Base-by-base conservation (phyloP, 2,797 vertebrate genomes). In the Cossypha dichroa region DNA sequence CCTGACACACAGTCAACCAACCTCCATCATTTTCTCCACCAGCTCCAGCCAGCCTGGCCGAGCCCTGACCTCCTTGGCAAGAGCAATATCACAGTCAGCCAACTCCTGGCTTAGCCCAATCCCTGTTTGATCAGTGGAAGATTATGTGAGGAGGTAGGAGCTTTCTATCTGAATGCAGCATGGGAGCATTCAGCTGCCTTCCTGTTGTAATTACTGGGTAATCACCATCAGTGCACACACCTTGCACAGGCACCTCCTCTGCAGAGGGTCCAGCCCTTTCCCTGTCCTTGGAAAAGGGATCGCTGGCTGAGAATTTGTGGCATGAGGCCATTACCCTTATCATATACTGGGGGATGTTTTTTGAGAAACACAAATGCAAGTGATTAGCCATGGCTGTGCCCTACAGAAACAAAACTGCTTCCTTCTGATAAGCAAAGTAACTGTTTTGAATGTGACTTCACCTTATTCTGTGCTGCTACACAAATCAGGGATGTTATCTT, bases 361-460 rank as follows among this genome's bases (percentile, higher is more conserved):
- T 41, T 78, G 49, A 93, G 92, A 93, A 92, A 86, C 38, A 95
- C 72, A 94, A 92, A 95, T 79, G 55, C 52, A 88, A 91, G 58
- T 73, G 75, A 94, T 92, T 93, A 92, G 46, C 80, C 56, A 79
- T 40, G 80, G 58, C 66, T 85, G 23, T 91, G 80, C 84, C 82
- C 80, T 91, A 90, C 75, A 94, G 85, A 96, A 96, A 95, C 72
- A 86, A 87, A 70, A 82, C 89, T 97, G 95, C 78, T 91, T 95
- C 95, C 95, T 92, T 84, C 87, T 88, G 95, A 97, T 95, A 97
- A 95, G 96, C 54, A 84, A 94, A 93, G 59, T 85, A 72, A 92
- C 43, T 93, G 85, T 90, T 96, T 93, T 94, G 93, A 97, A 91
- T 87, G 88, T 96, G 81, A 90, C 91, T 92, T 96, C 90, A 92